Percentiles rank a stretch among this genome's conserved stretches.
Evolutionary conservation across 1,140 invertebrate species (phyloP).

Genomic region (Plectrocnemia conspersa): DNA sequence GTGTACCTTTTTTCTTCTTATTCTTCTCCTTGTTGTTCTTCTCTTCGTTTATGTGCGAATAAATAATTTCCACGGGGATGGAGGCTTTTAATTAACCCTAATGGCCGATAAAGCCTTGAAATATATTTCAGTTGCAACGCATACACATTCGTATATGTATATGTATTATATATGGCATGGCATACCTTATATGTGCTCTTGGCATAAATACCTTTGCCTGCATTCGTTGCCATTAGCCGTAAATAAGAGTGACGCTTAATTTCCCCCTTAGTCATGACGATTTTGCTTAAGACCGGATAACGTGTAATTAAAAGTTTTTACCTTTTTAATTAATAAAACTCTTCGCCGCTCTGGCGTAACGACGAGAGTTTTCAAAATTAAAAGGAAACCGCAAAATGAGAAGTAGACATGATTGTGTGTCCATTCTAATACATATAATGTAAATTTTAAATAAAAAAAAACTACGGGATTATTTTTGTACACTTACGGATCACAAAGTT

Average conservation of each 20-base stretch:
- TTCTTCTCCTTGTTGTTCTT: slow-evolving; percentile 14
- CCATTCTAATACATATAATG: no score
- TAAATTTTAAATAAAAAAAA: no score
- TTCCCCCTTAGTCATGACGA: slow-evolving; percentile 29
- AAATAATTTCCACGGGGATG: slow-evolving; percentile 31
- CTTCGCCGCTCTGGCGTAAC: no score
- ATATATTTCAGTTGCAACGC: slow-evolving; percentile 9
- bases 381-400: no score
- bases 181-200: neutral
- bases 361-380: no score
- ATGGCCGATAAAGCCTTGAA: slow-evolving; percentile 29
- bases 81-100: slow-evolving; percentile 32
- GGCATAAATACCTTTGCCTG: slow-evolving; percentile 6
- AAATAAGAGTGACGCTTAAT: slow-evolving; percentile 33
- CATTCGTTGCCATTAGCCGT: slow-evolving; percentile 26
- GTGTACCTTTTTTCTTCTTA: slow-evolving; percentile 22
- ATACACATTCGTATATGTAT: slow-evolving; percentile 5
- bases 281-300: slow-evolving; percentile 26
- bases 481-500: no score
- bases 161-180: neutral
- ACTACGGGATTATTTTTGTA: no score
- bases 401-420: no score
- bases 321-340: no score
- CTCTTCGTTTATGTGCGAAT: slow-evolving; percentile 24
- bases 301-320: no score